Conservation (phyloP, 2,888 invertebrate genomes). For the Thalpophila matura region DNA sequence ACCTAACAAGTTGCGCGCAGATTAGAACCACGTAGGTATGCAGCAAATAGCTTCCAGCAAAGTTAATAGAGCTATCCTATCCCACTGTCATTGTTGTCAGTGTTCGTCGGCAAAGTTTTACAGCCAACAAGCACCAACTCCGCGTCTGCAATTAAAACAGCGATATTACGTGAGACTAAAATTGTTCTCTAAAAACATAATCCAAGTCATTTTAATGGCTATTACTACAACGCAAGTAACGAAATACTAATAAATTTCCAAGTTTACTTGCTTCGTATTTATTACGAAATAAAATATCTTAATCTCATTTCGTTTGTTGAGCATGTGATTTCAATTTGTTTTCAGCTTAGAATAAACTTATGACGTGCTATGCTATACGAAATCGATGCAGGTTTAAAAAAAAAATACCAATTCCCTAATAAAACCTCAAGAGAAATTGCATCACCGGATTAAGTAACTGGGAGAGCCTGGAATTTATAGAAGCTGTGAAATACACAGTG, state of each 20-base stretch:
- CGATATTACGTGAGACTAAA: conserved; percentile 43
- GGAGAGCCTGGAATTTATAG: conserved; percentile 27
- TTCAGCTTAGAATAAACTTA: conserved; percentile 31
- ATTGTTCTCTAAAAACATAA: conserved; percentile 50
- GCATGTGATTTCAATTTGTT: conserved; percentile 48
- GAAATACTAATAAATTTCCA: conserved; percentile 36
- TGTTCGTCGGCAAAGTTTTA: conserved; percentile 56
- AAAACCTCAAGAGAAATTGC: conserved; percentile 22
- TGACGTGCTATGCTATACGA: conserved; percentile 15
- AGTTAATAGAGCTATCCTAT: conserved; percentile 47
- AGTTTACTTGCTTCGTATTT: conserved; percentile 29
- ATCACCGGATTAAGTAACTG: conserved; percentile 19
- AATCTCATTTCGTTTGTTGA: conserved; percentile 23
- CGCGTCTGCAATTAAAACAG: conserved; percentile 56
- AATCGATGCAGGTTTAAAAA: too few relatives aligned
- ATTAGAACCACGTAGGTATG: conserved; percentile 39
- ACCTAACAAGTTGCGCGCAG: conserved; percentile 33
- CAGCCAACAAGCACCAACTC: conserved; percentile 49
- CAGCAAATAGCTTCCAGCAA: conserved; percentile 39
- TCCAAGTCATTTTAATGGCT: conserved; percentile 50
- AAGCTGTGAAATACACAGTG: conserved; percentile 28
- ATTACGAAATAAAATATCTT: conserved; percentile 36
- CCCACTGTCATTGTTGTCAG: conserved; percentile 56
- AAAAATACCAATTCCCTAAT: conserved; percentile 32
- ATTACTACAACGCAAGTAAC: conserved; percentile 30